Conservation (phyloP, 2,797 vertebrate genomes). For the Neoniphon sammara region DNA sequence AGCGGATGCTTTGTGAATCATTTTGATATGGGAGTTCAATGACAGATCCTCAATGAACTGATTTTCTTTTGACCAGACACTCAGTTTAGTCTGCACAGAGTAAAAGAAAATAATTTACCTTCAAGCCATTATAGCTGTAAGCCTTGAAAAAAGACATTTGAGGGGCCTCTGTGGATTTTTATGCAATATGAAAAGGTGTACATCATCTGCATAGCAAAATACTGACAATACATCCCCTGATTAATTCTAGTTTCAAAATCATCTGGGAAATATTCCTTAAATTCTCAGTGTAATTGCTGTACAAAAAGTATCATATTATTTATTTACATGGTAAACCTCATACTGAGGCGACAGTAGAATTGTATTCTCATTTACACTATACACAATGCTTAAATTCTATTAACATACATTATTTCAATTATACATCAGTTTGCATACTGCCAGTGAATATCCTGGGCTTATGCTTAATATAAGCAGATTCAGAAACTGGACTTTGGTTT, state of each 20-base stretch:
- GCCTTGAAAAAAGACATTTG: constrained; percentile 1
- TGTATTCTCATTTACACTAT: constrained; percentile 82
- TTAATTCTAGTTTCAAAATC: constrained; percentile 27
- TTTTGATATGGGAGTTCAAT: too few species aligned
- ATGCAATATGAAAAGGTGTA: constrained; percentile 18
- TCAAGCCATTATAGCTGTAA: neutral
- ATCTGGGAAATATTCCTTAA: constrained; percentile 15
- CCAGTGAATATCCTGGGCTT: constrained; percentile 23
- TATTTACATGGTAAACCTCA: constrained; percentile 64
- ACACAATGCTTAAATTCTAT: constrained; percentile 51
- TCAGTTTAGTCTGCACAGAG: neutral
- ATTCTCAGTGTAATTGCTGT: neutral
- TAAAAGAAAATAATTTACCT: constrained; percentile 2
- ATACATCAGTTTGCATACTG: constrained; percentile 22
- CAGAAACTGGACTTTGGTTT: constrained; percentile 23
- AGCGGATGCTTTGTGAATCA: too few species aligned
- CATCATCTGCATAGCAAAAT: constrained; percentile 52
- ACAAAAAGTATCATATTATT: constrained; percentile 43
- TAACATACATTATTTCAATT: constrained; percentile 30
- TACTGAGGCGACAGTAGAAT: constrained; percentile 37
- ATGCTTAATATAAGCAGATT: constrained; percentile 80
- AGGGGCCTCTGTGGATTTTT: neutral
- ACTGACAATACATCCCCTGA: constrained; percentile 4
- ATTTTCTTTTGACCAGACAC: constrained; percentile 1
- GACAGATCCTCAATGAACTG: too few species aligned